These are phyloP conservation scores for Dolomedes plantarius DNA, from an alignment of 2,888 invertebrate genomes.

Conservation along the genomic window DNA sequence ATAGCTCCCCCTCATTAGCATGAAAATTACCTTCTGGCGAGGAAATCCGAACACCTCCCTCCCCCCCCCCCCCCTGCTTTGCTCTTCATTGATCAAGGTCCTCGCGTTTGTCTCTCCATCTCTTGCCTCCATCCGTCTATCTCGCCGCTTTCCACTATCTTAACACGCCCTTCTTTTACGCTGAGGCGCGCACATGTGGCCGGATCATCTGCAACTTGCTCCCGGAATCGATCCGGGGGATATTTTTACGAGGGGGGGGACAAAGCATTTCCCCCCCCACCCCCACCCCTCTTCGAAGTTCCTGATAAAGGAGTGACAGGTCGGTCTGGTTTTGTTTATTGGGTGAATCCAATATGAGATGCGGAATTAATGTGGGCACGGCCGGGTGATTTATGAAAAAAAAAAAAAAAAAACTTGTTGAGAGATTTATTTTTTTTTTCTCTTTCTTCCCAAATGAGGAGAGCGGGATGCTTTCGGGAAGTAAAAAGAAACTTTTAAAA, in stretches of 20 bases:
- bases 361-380: neutral
- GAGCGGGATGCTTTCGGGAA: no score
- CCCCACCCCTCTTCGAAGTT: neutral
- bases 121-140: neutral
- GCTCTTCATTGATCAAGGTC: slow-evolving; percentile 59
- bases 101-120: slow-evolving; percentile 33
- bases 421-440: neutral
- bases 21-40: slow-evolving; percentile 66
- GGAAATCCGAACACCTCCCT: slow-evolving; percentile 37
- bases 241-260: slow-evolving; percentile 23
- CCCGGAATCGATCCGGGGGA: slow-evolving; percentile 9
- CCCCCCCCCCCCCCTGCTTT: slow-evolving; percentile 26
- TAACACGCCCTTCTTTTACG: slow-evolving; percentile 46
- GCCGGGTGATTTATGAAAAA: neutral
- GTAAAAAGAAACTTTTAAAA: no score
- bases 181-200: neutral
- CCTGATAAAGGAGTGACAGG: slow-evolving; percentile 14
- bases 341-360: slow-evolving; percentile 8
- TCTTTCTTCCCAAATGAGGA: no score
- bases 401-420: slow-evolving; percentile 2
- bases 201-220: slow-evolving; percentile 49
- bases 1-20: slow-evolving; percentile 70
- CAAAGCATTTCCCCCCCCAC: neutral
- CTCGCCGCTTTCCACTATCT: slow-evolving; percentile 3
- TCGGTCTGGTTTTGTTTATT: slow-evolving; percentile 14